phyloP scores from a whole-genome alignment of 2,113 vertebrate genomes.

The Arothron firmamentum region DNA sequence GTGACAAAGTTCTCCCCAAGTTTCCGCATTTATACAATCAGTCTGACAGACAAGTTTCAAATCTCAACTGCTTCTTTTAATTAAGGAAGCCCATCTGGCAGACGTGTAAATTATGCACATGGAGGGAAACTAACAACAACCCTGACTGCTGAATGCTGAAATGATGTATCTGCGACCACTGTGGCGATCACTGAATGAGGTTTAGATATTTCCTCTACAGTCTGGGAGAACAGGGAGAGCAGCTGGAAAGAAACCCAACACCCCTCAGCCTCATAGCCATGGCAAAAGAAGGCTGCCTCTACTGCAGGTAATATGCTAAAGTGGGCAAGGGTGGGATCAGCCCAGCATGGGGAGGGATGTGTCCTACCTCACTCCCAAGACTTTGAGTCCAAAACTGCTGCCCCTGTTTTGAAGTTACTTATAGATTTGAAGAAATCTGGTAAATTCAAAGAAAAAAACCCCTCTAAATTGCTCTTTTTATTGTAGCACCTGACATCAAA shows the following conservation, averaged over 20 bases:
- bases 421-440: neutral
- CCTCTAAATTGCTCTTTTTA: neutral
- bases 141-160: conserved; percentile 7
- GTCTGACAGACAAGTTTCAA: conserved; percentile 7
- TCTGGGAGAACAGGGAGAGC: neutral
- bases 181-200: neutral
- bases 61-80: conserved; percentile 8
- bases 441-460: conserved; percentile 6
- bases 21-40: neutral
- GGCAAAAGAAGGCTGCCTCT: no score
- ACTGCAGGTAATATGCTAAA: no score
- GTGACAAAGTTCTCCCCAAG: neutral
- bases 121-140: conserved; percentile 20
- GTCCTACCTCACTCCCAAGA: no score
- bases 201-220: conserved; percentile 9
- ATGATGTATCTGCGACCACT: conserved; percentile 2
- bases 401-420: no score
- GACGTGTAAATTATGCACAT: conserved; percentile 13
- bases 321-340: no score
- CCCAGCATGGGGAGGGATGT: no score
- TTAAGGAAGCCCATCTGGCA: conserved; percentile 28
- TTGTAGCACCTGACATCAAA: conserved; percentile 15
- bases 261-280: no score
- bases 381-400: no score
- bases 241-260: no score